Evolutionary conservation across 1,140 invertebrate species (phyloP), one percentile per base, ranked within the genome.

Genomic region (Spodoptera litura): DNA sequence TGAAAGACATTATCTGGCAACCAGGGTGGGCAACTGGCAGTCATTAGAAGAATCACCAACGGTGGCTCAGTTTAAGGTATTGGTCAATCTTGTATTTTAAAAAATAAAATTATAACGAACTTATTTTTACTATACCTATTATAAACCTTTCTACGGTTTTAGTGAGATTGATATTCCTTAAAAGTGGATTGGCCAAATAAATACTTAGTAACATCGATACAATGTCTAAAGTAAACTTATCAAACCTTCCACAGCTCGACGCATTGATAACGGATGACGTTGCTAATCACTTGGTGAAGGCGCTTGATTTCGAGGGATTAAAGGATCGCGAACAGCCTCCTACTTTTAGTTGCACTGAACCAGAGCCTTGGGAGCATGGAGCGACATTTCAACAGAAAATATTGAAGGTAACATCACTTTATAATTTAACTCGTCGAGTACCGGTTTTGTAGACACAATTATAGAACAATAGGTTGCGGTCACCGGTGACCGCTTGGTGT

Each of bases 201-300:
- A 20, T 20, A n/a, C 27, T 31, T 31, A 31, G 27, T 58, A 2
- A 58, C 52, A 53, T 12, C 52, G n/a, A 53, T n/a, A 53, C 13
- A 12, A 5, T 20, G 25, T 20, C 15, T 20, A 27, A 20, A 59
- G 25, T 31, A 8, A 3, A 59, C 58, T 59, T 4, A 10, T 59
- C 25, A 10, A 11, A 27, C 2, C 20, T 79, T 72, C 6, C 38
- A 44, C 72, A 94, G 91, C 68, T 85, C 12, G 91, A 92, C 79
- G 82, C 91, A 4, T 75, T 94, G 1, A 76, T 94, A 58, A 90
- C 93, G 88, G 88, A 92, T 58, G 93, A 94, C 61, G 83, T 94
- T 78, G 88, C 91, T 49, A 93, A 90, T 66, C 91, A 93, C 73
- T 71, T 94, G 0, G 78, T 92, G 15, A 88, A 89, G 78, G 84